phyloP scores from a whole-genome alignment of 2,113 vertebrate species.

The Equus przewalskii region DNA sequence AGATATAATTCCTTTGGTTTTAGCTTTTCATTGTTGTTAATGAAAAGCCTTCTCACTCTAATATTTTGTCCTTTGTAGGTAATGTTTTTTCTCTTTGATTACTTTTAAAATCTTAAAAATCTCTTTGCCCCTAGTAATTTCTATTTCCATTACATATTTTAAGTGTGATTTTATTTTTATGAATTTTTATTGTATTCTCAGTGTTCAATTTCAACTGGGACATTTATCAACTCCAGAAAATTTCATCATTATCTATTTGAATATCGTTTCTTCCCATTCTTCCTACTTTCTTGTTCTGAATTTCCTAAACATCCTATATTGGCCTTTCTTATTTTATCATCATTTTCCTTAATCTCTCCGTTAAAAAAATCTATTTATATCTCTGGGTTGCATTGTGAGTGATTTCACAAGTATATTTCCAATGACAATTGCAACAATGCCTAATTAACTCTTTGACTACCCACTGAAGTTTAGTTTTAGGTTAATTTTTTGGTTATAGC shows the following conservation, averaged over 20 bases:
- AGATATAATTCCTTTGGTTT: not conserved
- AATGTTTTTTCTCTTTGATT: not conserved
- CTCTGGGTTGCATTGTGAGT: not conserved
- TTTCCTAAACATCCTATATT: not conserved
- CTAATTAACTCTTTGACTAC: not conserved
- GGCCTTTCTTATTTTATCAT: not conserved
- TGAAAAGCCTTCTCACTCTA: not conserved
- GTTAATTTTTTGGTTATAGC: not conserved
- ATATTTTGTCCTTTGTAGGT: not conserved
- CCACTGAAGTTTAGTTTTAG: not conserved
- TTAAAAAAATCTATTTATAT: not conserved
- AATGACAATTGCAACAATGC: not conserved
- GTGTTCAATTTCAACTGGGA: not conserved
- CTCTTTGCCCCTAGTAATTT: not conserved
- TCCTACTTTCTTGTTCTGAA: not conserved
- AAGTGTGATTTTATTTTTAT: not conserved
- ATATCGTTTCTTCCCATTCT: not conserved
- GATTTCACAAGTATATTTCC: not conserved
- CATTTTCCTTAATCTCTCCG: not conserved
- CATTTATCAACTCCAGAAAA: not conserved
- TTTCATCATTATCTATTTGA: not conserved
- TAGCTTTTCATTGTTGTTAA: not conserved
- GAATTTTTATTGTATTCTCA: not conserved
- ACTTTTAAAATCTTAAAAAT: not conserved
- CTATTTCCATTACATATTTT: not conserved